Base-by-base conservation (phyloP, 2,797 vertebrate species). In the Danio tinwini region DNA sequence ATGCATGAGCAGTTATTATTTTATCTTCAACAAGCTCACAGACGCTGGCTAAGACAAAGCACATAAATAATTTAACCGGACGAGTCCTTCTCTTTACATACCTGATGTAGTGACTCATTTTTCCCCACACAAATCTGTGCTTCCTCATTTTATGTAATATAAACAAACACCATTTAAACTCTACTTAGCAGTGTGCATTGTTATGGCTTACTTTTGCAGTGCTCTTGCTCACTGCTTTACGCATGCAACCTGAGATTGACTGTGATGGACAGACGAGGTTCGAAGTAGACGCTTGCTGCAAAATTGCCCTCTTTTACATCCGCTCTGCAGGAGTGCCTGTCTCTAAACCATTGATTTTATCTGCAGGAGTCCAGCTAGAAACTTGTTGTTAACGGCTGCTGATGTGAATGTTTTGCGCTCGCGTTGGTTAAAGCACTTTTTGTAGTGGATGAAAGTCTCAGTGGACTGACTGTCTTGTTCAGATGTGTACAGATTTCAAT, bases 1-100 rank as follows among this genome's bases (percentile, higher is more conserved):
- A 74, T 73, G 70, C 56, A 81, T 73, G 72, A 73, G 72, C 62
- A 59, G 40, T 81, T 81, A 59, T 81, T 50, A 56, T 80, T 80
- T 47, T 47, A 56, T 71, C 47, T 62, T 78, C 55, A 70, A 70
- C 55, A 70, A 70, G 47, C n/a, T 62, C 29, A 78, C 67, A 78
- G 76, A 50, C n/a, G 1, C 37, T 8, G 19, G 12, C n/a, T 19
- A n/a, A 40, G 45, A 69, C 55, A 78, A 78, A 70, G 56, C 29
- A 37, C 13, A 17, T 49, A 16, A 13, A 40, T 61, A 70, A 71
- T 78, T 71, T 7, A 70, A 71, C 56, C 13, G 0, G 70, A 58
- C 29, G 6, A 2, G 0, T 59, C 44, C 56, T 59, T 29, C 10
- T 50, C n/a, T 50, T 59, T 11, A 40, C 19, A 13, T 50, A 49